These are phyloP conservation scores for Mus spretus DNA, from an alignment of 2,797 vertebrate genomes.

Conservation along the genomic window DNA sequence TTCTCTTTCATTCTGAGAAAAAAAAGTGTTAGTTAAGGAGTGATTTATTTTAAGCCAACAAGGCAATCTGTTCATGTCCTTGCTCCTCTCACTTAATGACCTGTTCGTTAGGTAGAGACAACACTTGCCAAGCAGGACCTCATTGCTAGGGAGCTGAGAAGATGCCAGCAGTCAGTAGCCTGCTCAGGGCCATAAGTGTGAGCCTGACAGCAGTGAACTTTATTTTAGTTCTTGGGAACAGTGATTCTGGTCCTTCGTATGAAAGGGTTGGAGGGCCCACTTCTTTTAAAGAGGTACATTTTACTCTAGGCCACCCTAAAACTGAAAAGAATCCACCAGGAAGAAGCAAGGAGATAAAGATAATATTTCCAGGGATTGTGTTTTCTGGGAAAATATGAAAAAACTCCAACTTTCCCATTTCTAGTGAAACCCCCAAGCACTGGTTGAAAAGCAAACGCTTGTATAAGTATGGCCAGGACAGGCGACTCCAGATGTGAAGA, in stretches of 20 bases:
- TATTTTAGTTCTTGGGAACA: conserved; percentile 57
- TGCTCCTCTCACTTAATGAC: conserved; percentile 87
- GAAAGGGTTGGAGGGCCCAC: not conserved
- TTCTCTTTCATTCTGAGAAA: not conserved
- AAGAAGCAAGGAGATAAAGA: conserved; percentile 9
- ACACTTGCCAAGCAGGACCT: conserved; percentile 86
- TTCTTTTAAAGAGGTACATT: not conserved
- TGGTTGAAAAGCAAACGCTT: conserved; percentile 37
- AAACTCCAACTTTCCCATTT: conserved; percentile 50
- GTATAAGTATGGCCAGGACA: not conserved
- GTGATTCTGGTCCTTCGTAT: not conserved
- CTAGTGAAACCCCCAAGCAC: conserved; percentile 20
- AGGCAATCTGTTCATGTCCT: conserved; percentile 85
- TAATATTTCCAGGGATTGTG: conserved; percentile 36
- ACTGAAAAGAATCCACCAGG: conserved; percentile 6
- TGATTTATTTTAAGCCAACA: conserved; percentile 80
- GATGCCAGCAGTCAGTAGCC: conserved; percentile 65
- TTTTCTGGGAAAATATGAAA: conserved; percentile 52
- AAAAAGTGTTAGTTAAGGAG: conserved; percentile 66
- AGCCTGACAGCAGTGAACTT: conserved; percentile 48
- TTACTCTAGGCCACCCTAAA: not conserved
- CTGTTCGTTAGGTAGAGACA: conserved; percentile 87
- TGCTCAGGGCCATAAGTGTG: conserved; percentile 80
- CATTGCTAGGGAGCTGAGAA: conserved; percentile 82
- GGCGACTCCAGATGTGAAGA: not conserved